Base-by-base conservation (phyloP, 2,797 vertebrate genomes). In the Pogonophryne albipinna region DNA sequence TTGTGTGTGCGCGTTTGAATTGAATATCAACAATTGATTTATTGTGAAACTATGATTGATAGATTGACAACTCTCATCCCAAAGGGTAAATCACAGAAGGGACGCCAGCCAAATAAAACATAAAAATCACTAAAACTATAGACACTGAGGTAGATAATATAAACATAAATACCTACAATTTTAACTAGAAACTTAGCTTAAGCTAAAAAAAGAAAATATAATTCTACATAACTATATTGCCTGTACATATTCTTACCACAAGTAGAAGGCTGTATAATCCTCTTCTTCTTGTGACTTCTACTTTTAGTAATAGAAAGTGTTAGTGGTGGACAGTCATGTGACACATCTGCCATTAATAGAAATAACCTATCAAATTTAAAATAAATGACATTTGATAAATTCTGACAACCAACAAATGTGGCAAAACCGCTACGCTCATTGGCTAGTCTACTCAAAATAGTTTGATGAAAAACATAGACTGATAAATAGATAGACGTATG, bases 281-380 rank as follows among this genome's bases (percentile, higher is more conserved):
- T 49, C 7, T 19, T 6, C 16, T 27, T 20, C 13, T 4, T 11
- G 10, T 31, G 6, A 50, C 4, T 4, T 7, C 27, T 60, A 41
- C 12, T 50, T 55, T 62, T 23, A 66, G 8, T 65, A 17, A 17
- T 27, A 53, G 12, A 76, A 34, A 6, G 41, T 10, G 16, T 68
- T 34, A 12, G 65, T 19, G 44, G 12, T 38, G 4, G 10, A 38
- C 14, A 44, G 3, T 5, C 15, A 45, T 57, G 6, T 15, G 41
- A 58, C 20, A 11, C 11, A 17, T 20, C 4, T 62, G 41, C 19
- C 38, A 45, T 46, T 64, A 6, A 45, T 23, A 41, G 8, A 17
- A n/a, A 34, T 55, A 14, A 66, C 41, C 11, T 20, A 45, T 10
- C 10, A 47, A 20, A 47, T 46, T 20, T 10, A 15, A 23, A 52